Percentiles rank a stretch among this genome's conserved stretches.
Conservation (phyloP, 2,797 vertebrate genomes). For the Paramormyrops hopkinsi region DNA sequence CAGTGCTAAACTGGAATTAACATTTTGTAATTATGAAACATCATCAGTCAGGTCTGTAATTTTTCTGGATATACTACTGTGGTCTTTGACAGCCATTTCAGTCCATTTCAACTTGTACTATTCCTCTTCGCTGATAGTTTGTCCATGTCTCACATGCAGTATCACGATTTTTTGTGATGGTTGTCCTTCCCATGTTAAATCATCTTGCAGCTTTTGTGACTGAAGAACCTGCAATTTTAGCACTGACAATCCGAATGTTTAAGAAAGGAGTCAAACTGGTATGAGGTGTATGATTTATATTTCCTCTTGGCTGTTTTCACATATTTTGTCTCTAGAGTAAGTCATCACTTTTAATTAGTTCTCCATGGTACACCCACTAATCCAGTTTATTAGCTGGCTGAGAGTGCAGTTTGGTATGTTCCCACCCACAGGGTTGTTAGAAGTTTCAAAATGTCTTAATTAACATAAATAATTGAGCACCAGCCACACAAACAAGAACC, state of each 20-base stretch:
- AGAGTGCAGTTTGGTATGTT: background rate
- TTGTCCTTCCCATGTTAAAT: background rate
- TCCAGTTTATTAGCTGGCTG: background rate
- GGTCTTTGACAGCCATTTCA: background rate
- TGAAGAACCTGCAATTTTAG: background rate
- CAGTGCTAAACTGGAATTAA: background rate
- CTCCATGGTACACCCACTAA: background rate
- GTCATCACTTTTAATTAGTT: background rate
- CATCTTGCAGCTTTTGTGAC: background rate
- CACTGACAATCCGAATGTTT: background rate
- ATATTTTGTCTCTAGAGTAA: background rate
- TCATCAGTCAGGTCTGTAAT: background rate
- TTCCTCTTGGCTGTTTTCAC: background rate
- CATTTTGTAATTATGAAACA: background rate
- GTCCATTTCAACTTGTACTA: background rate
- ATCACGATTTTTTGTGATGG: background rate
- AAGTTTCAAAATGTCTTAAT: background rate
- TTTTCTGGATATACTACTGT: background rate
- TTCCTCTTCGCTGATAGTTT: background rate
- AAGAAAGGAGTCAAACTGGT: background rate
- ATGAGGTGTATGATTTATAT: background rate
- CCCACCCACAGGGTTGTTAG: background rate
- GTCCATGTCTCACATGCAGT: background rate
- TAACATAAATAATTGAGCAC: background rate
- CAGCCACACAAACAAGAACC: background rate